Evolutionary conservation across 1,140 invertebrate genomes (phyloP).

Genomic region (Kradibia gibbosae): DNA sequence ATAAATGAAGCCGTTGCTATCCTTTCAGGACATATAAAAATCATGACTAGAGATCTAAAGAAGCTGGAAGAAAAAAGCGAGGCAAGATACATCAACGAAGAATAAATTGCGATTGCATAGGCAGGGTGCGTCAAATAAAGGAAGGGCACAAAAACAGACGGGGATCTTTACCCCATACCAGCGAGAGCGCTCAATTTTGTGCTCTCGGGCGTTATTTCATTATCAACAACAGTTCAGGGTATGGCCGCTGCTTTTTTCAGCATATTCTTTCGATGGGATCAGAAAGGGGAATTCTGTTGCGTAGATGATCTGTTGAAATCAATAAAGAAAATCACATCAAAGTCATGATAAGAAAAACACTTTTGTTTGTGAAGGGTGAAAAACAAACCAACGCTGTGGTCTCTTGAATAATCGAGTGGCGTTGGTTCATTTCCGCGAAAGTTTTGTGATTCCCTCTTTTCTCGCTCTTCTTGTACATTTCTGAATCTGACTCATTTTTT

Average conservation of each 20-base stretch:
- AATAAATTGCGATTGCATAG: neutral
- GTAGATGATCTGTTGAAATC: slow-evolving; percentile 34
- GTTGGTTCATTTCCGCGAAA: neutral
- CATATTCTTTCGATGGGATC: neutral
- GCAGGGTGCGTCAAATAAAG: neutral
- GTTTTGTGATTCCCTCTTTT: too few relatives aligned
- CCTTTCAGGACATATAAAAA: neutral
- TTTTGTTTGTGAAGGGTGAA: neutral
- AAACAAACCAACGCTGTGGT: neutral
- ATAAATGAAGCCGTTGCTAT: too few relatives aligned
- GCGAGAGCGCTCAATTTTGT: neutral
- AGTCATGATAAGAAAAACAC: neutral
- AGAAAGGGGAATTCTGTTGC: neutral
- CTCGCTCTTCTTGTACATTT: too few relatives aligned
- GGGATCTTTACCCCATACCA: neutral
- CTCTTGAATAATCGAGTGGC: slow-evolving; percentile 31
- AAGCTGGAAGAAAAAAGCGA: neutral
- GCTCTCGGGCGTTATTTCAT: slow-evolving; percentile 16
- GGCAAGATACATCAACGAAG: neutral
- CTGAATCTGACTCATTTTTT: too few relatives aligned
- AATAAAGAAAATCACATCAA: slow-evolving; percentile 30
- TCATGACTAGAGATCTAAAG: neutral
- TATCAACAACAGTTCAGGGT: neutral
- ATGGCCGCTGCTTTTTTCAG: neutral
- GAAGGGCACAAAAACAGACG: neutral